Evolutionary conservation across 1,140 invertebrate species (phyloP), one percentile per base, ranked within the genome.

Genomic region (Dufourea novaeangliae): DNA sequence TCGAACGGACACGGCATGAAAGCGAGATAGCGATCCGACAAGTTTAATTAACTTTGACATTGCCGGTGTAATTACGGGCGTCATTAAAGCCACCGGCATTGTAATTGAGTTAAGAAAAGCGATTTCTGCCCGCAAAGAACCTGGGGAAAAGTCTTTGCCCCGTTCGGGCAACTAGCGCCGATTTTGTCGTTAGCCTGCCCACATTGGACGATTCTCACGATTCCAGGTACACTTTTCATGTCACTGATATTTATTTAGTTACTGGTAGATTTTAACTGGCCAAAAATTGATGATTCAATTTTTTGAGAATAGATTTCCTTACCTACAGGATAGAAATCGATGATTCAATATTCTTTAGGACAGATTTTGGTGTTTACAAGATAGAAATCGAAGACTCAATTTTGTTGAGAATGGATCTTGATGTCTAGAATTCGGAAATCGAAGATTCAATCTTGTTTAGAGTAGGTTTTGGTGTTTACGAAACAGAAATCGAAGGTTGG

Each of bases 21-120:
- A 85, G 82, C 84, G 56, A 84, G 84, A 85, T 85, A 84, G 83
- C 75, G 79, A 85, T 85, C 84, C 84, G 75, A 85, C 84, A 84
- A 85, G 74, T 85, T 85, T 85, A 85, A 85, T 85, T 85, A 85
- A 85, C 84, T 85, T 85, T 85, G 84, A 85, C 84, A 85, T 85
- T 85, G 84, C 84, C 83, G 83, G 56, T 75, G 79, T 82, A 85
- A 85, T 85, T 85, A 79, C 71, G 79, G 50, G 74, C 79, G 79
- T 85, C 84, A 82, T 85, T 85, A 85, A 84, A 85, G 83, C 62
- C 75, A 57, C 54, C 73, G 77, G 80, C 80, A 86, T 85, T 82
- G 83, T 86, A 86, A 86, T 86, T 86, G 84, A 86, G 84, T 85
- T 85, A 86, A 85, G 83, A 77, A 85, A 85, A 86, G 77, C 83